phyloP scores from a whole-genome alignment of 2,888 invertebrate genomes.

The Drosophila anceps region DNA sequence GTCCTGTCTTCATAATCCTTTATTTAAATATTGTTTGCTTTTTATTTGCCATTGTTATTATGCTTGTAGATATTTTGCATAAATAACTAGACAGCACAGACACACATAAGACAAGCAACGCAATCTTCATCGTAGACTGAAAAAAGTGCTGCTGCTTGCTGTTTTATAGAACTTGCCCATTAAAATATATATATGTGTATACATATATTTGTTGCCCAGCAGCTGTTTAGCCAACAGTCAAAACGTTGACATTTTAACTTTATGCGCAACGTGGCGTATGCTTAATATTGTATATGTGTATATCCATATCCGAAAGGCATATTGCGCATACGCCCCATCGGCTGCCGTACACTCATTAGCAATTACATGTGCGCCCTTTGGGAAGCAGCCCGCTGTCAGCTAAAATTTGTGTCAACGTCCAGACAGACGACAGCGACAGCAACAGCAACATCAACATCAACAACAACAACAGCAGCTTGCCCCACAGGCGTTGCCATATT shows the following conservation, averaged over 20 bases:
- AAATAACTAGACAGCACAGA: slow-evolving; percentile 66
- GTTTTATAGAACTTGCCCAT: slow-evolving; percentile 13
- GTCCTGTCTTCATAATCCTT: slow-evolving; percentile 70
- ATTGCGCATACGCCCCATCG: slow-evolving; percentile 35
- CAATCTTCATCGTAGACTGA: slow-evolving; percentile 13
- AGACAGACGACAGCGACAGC: slow-evolving; percentile 28
- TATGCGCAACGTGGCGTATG: slow-evolving; percentile 29
- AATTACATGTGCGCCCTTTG: slow-evolving; percentile 45
- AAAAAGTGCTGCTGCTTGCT: slow-evolving; percentile 48
- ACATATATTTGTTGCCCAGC: background rate
- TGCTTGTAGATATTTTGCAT: slow-evolving; percentile 75
- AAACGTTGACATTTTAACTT: slow-evolving; percentile 49
- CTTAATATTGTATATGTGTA: slow-evolving; percentile 27
- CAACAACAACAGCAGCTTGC: slow-evolving; percentile 8
- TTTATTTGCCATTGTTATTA: slow-evolving; percentile 72
- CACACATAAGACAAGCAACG: slow-evolving; percentile 25
- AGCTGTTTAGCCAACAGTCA: slow-evolving; percentile 34
- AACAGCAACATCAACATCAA: slow-evolving; percentile 7
- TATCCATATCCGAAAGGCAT: slow-evolving; percentile 11
- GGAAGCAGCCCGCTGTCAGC: slow-evolving; percentile 32
- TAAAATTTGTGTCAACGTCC: slow-evolving; percentile 56
- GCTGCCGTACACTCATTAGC: slow-evolving; percentile 55
- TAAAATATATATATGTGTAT: background rate
- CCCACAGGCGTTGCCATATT: slow-evolving; percentile 52
- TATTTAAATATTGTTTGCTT: slow-evolving; percentile 75